Percentiles rank a stretch among this genome's conserved stretches.
phyloP scores from a whole-genome alignment of 2,888 invertebrate genomes.

The Zaprionus obscuricornis region DNA sequence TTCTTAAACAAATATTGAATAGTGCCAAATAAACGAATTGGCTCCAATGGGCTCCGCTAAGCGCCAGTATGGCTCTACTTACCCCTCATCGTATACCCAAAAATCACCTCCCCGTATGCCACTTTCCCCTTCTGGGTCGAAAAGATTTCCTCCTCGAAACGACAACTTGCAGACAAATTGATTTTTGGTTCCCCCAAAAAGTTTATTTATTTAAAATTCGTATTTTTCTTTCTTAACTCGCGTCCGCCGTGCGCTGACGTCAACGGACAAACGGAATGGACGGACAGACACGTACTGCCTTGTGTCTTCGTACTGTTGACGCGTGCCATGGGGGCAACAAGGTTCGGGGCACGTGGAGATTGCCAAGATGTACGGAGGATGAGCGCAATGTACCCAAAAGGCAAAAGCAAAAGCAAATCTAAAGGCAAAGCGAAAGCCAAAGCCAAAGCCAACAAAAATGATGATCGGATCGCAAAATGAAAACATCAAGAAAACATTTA shows the following conservation, averaged over 20 bases:
- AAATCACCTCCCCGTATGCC: background rate
- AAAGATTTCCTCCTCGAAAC: conserved; percentile 18
- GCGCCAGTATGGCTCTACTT: conserved; percentile 5
- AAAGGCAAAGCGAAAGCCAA: conserved; percentile 8
- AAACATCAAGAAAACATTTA: conserved; percentile 15
- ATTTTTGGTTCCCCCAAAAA: conserved; percentile 40
- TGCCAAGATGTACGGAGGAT: no score
- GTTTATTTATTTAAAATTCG: conserved; percentile 56
- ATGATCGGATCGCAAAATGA: conserved; percentile 17
- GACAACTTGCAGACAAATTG: conserved; percentile 50
- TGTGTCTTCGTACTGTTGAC: conserved; percentile 16
- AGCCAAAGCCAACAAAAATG: conserved; percentile 1
- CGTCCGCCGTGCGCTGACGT: conserved; percentile 46
- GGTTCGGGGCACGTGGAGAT: background rate
- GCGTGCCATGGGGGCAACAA: conserved; percentile 41
- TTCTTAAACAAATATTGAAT: conserved; percentile 46
- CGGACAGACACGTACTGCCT: no score
- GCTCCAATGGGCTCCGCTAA: conserved; percentile 14
- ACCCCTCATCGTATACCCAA: background rate
- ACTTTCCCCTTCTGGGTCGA: background rate
- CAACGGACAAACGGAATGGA: conserved; percentile 41
- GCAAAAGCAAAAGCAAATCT: no score
- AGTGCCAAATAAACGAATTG: conserved; percentile 44
- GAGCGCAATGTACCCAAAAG: no score
- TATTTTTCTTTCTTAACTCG: conserved; percentile 40